Base-by-base conservation (phyloP, 2,113 vertebrate genomes). In the Crypturellus undulatus region DNA sequence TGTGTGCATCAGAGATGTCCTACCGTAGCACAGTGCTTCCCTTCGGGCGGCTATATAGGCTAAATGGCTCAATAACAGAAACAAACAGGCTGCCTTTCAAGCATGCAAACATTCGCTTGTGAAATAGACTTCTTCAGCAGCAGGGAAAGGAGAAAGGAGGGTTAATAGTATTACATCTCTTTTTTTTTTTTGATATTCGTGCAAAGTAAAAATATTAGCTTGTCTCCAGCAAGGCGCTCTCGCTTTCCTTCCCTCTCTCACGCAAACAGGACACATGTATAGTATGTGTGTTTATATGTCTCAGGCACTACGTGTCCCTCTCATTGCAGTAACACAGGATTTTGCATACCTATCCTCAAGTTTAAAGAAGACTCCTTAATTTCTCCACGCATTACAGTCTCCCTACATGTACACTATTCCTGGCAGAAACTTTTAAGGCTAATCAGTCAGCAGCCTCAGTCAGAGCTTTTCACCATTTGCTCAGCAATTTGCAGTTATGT, bases 391-490 rank as follows among this genome's bases (percentile, higher is more conserved):
- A 45, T 67, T 93, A 69, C 45, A 47, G 82, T 95, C 68, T 64
- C n/a, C 64, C 12, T 90, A 89, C 83, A 93, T 59, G 92, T 93
- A 92, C 82, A 68, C 45, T 34, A 51, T 89, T 94, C 36, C 90
- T 95, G 87, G 88, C 90, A 98, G 80, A 94, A 96, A 95, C 36
- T 94, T 97, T 80, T 42, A 93, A 89, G 85, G 86, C 62, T 79
- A 49, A 94, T 90, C 87, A 94, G 80, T 91, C 58, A 38, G 87
- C 82, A 93, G 42, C 65, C 80, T 83, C 51, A 59, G 87, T 87
- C 79, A 85, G 34, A 21, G 38, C 59, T 92, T 96, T 94, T 90
- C 90, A 89, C 40, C 47, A 71, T 94, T 96, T 91, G n/a, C 71
- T 92, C 86, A 92, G 93, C 87, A 92, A 54, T 95, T 96, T 38